Conservation (phyloP, 2,113 vertebrate species). For the Todiramphus saurophagus region DNA sequence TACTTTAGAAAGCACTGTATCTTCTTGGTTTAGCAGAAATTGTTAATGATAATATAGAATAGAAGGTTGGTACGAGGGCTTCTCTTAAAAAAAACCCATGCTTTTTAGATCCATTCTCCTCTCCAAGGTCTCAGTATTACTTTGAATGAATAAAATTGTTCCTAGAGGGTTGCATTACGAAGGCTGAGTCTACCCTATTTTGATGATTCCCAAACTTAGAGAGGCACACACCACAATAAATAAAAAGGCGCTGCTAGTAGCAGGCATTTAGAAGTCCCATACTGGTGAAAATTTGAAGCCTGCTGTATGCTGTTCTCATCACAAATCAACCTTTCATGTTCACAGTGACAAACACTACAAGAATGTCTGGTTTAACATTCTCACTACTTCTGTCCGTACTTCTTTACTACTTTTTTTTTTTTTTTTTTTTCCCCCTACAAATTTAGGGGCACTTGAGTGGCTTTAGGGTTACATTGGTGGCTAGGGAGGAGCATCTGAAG, state of each 20-base stretch:
- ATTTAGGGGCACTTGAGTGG: background rate
- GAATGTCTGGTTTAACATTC: background rate
- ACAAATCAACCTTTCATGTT: constrained; percentile 44
- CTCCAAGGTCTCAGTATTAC: constrained; percentile 57
- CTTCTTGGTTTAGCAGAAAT: constrained; percentile 64
- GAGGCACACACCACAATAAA: constrained; percentile 52
- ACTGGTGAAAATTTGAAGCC: constrained; percentile 38
- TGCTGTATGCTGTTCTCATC: background rate
- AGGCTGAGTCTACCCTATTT: constrained; percentile 52
- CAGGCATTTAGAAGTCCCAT: constrained; percentile 56
- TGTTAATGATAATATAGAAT: constrained; percentile 51
- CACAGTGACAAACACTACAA: constrained; percentile 24
- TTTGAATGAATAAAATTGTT: constrained; percentile 66
- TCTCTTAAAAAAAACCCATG: constrained; percentile 45
- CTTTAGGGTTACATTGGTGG: background rate
- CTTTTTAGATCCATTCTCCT: constrained; percentile 55
- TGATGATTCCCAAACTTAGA: constrained; percentile 64
- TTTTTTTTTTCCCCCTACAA: background rate
- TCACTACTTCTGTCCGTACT: background rate
- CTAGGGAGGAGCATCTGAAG: background rate
- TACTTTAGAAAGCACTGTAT: constrained; percentile 26
- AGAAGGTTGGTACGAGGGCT: constrained; percentile 13
- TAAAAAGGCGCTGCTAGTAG: constrained; percentile 10
- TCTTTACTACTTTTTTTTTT: background rate
- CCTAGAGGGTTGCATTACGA: constrained; percentile 62